Evolutionary conservation across 2,113 vertebrate genomes (phyloP).

Genomic region (Myiopsitta monachus): DNA sequence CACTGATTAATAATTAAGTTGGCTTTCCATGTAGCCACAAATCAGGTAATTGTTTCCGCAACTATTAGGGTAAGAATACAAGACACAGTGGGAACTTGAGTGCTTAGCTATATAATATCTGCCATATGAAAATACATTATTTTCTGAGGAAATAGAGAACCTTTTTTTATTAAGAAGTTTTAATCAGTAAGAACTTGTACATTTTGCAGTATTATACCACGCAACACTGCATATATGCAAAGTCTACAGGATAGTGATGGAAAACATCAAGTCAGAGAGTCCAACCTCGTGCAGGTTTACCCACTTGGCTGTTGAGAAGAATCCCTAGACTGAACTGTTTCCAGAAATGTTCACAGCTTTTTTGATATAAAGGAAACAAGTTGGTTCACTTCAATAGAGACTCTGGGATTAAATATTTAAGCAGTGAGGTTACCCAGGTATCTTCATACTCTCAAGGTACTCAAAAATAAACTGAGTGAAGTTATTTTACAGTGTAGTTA

Average conservation of each 20-base stretch:
- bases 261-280: not conserved
- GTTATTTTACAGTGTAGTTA: not conserved
- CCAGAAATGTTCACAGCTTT: not conserved
- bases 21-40: not conserved
- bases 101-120: not conserved
- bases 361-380: not conserved
- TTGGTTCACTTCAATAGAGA: not conserved
- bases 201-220: not conserved
- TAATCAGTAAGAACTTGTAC: not conserved
- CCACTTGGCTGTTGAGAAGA: not conserved
- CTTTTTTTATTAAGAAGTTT: not conserved
- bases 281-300: not conserved
- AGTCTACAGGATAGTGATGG: not conserved
- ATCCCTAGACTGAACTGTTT: not conserved
- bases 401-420: not conserved
- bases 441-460: accelerated
- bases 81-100: not conserved
- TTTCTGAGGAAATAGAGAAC: not conserved
- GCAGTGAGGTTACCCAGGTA: not conserved
- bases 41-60: not conserved
- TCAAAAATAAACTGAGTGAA: not conserved
- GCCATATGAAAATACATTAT: not conserved
- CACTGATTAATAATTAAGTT: not conserved
- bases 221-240: not conserved
- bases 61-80: not conserved